Evolutionary conservation across 2,797 vertebrate species (phyloP).

Genomic region (Dermochelys coriacea): DNA sequence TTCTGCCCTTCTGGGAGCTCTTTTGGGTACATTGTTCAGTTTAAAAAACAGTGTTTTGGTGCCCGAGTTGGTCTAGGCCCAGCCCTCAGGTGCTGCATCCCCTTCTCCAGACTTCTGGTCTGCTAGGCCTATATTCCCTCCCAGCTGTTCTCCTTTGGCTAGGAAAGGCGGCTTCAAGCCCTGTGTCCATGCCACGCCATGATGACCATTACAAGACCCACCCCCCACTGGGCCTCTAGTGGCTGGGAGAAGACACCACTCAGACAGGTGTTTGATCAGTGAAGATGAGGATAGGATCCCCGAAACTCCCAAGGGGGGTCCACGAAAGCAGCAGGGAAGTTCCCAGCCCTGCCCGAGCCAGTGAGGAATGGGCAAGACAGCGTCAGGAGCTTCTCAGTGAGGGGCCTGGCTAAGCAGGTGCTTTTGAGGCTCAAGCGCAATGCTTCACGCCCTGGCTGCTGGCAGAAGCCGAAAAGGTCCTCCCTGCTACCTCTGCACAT

Average conservation of each 20-base stretch:
- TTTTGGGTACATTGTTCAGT: not conserved
- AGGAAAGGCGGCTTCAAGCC: not conserved
- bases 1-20: not conserved
- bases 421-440: not conserved
- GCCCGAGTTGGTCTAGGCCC: not conserved
- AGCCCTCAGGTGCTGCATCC: not conserved
- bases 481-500: not conserved
- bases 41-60: not conserved
- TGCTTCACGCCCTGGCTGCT: not conserved
- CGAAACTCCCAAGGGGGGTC: too few species aligned
- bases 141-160: not conserved
- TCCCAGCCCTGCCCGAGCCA: not conserved
- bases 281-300: not conserved
- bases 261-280: not conserved
- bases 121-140: not conserved
- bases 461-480: not conserved
- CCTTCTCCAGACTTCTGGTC: not conserved
- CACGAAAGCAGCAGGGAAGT: not conserved
- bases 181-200: not conserved
- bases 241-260: not conserved
- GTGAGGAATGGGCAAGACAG: not conserved
- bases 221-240: not conserved
- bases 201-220: not conserved
- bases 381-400: not conserved
- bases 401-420: not conserved